Evolutionary conservation across 2,797 vertebrate genomes (phyloP).

Genomic region (Poecile montanus): DNA sequence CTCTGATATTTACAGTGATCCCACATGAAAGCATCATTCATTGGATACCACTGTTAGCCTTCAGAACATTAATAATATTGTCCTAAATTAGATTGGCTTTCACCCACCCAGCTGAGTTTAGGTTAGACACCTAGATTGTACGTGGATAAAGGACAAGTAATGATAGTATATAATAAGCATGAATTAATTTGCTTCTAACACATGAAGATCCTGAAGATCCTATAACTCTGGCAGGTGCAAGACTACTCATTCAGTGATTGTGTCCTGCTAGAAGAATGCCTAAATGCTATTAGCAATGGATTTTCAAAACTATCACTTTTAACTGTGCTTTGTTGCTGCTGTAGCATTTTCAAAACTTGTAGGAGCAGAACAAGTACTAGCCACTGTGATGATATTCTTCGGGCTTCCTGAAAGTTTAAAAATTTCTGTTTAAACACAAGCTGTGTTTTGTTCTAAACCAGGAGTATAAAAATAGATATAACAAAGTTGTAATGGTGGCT

Average conservation of each 20-base stretch:
- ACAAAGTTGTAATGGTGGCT: neutral
- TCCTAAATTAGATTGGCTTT: neutral
- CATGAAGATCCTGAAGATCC: neutral
- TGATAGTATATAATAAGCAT: neutral
- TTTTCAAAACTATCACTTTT: neutral
- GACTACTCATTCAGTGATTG: neutral
- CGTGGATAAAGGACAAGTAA: neutral
- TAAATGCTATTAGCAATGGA: neutral
- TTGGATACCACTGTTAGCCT: neutral
- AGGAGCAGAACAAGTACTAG: neutral
- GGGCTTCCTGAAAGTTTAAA: neutral
- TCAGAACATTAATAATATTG: neutral
- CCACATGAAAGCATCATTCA: neutral
- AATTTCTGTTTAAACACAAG: neutral
- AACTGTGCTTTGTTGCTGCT: neutral
- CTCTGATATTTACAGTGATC: neutral
- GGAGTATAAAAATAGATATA: neutral
- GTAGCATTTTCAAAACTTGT: neutral
- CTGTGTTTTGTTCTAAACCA: neutral
- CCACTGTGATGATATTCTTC: neutral
- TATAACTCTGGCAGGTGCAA: neutral
- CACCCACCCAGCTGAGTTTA: fast-evolving
- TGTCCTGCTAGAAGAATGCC: neutral
- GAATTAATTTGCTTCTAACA: neutral
- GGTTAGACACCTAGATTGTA: neutral